Base-by-base conservation (phyloP, 1,140 invertebrate genomes). In the Lepidurus packardi region DNA sequence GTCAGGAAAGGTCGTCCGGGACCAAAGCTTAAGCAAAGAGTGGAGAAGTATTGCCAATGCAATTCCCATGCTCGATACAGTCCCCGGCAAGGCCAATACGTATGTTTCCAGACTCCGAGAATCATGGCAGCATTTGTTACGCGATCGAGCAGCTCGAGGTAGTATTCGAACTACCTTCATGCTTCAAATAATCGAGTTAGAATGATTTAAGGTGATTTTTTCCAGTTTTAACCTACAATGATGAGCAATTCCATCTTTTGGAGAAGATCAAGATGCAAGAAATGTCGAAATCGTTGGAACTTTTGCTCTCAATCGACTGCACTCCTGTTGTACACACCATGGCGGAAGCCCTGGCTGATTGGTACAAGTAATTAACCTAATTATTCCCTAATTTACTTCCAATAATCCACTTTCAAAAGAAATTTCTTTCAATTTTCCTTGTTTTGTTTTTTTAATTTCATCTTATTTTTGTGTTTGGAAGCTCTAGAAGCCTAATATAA, bases 181-280 rank as follows among this genome's bases (percentile, higher is more conserved):
- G 34, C 34, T 34, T 34, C 2, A 34, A 34, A 34, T 34, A 34
- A 34, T 34, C 34, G 34, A 34, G 34, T 34, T 34, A 34, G 34
- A 34, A 34, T 3, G 34, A 4, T 34, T 21, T n/a, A 10, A 11
- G 25, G 34, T 11, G 10, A 11, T 78, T 11, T 77, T 53, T 25
- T 13, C 8, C 80, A 82, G 81, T 81, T 8, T 79, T 96, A 1
- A 94, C 94, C 0, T 95, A 94, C 84, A 95, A 96, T 83, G 94
- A 97, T 86, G 94, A 96, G 85, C 94, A 96, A 85, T 95, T 97
- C 83, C 94, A 97, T 85, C 91, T 95, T 73, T 86, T 97, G 75
- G 94, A 96, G 87, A 90, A 94, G 83, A 89, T 90, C 47, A 90
- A 90, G 79, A 82, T 83, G 84, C 82, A 83, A 78, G 91, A 93